Evolutionary conservation across 2,888 invertebrate genomes (phyloP).

Genomic region (Anorthoa munda): DNA sequence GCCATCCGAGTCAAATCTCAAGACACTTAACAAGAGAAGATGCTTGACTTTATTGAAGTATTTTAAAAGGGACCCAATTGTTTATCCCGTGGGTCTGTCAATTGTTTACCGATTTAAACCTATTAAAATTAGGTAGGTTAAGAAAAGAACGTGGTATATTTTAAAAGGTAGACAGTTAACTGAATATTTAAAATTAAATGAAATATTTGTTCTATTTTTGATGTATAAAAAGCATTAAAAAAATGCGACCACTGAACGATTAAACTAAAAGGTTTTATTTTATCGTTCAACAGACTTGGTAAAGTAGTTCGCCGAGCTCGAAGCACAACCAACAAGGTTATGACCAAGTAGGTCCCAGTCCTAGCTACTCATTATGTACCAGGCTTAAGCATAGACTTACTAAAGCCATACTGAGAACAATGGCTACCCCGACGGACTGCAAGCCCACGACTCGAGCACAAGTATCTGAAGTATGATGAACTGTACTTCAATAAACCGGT

Average conservation of each 20-base stretch:
- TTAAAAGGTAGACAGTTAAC: no score
- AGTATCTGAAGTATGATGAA: conserved; percentile 65
- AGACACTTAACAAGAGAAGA: conserved; percentile 12
- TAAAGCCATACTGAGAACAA: conserved; percentile 79
- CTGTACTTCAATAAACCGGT: conserved; percentile 73
- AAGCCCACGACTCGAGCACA: conserved; percentile 63
- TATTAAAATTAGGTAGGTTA: neutral
- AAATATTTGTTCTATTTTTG: no score
- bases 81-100: neutral
- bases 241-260: neutral
- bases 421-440: conserved; percentile 69
- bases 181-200: no score
- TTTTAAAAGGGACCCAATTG: conserved; percentile 16
- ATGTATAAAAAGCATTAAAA: neutral
- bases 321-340: conserved; percentile 55
- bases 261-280: neutral
- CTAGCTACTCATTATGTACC: conserved; percentile 66
- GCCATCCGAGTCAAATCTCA: neutral
- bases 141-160: neutral
- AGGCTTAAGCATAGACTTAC: conserved; percentile 68
- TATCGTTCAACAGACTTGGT: conserved; percentile 1
- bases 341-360: conserved; percentile 48
- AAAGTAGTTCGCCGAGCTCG: conserved; percentile 26
- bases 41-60: conserved; percentile 33
- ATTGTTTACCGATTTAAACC: conserved; percentile 12